Percentiles rank a stretch among this genome's conserved stretches.
These are phyloP conservation scores for Acinonyx jubatus DNA, from an alignment of 2,113 vertebrate genomes.

Conservation along the genomic window DNA sequence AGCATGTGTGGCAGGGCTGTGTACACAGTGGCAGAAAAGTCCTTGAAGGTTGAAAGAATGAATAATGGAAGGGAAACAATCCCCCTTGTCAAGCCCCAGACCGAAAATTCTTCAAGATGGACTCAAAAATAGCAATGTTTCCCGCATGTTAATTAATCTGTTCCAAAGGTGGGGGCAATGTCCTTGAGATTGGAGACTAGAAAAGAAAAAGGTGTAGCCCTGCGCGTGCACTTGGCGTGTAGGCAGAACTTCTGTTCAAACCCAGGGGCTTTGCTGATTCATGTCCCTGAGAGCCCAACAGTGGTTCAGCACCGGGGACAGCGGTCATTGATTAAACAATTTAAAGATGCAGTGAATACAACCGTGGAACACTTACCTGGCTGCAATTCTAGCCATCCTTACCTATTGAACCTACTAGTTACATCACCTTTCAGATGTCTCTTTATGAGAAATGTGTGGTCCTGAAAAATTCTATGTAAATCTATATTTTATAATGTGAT, in stretches of 20 bases:
- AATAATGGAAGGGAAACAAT: slow-evolving; percentile 64
- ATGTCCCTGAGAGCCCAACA: not conserved
- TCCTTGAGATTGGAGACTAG: slow-evolving; percentile 59
- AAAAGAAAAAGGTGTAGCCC: not conserved
- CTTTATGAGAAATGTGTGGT: not conserved
- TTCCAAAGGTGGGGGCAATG: slow-evolving; percentile 24
- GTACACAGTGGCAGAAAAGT: slow-evolving; percentile 57
- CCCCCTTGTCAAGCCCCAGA: slow-evolving; percentile 55
- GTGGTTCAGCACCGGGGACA: slow-evolving; percentile 70
- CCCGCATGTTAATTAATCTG: slow-evolving; percentile 65
- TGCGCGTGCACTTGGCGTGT: not conserved
- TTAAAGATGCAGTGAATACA: fast-evolving
- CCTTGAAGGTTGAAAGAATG: slow-evolving; percentile 67
- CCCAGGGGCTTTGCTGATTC: not conserved
- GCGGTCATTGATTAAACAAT: fast-evolving
- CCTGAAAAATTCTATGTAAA: not conserved
- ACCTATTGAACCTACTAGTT: not conserved
- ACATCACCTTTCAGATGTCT: not conserved
- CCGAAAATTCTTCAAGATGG: slow-evolving; percentile 60
- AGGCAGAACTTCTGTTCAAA: not conserved
- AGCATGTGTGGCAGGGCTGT: not conserved
- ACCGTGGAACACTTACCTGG: not conserved
- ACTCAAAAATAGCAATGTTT: slow-evolving; percentile 61
- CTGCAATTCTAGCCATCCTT: not conserved
- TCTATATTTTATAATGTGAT: not conserved